These are phyloP conservation scores for Somateria mollissima DNA, from an alignment of 2,797 vertebrate genomes.

Conservation along the genomic window DNA sequence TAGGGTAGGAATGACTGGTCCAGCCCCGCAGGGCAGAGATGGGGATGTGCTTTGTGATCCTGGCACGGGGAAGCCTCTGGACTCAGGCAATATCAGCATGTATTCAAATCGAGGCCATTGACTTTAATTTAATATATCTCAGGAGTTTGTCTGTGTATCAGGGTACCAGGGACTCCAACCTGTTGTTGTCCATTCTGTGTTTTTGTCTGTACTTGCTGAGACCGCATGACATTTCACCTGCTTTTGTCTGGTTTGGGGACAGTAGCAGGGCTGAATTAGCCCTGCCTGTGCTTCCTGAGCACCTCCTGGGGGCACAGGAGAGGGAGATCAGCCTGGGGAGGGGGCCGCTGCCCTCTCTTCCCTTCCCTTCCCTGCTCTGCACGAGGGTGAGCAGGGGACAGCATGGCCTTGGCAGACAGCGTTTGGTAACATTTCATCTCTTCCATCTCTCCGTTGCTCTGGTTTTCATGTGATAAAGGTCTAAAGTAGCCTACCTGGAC, in stretches of 20 bases:
- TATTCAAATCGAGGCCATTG: not conserved
- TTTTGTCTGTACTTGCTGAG: not conserved
- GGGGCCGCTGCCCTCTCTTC: not conserved
- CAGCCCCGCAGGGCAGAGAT: not conserved
- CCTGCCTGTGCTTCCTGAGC: not conserved
- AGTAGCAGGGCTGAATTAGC: not conserved
- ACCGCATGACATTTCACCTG: not conserved
- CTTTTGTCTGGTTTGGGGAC: not conserved
- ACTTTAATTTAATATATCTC: not conserved
- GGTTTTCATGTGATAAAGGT: not conserved
- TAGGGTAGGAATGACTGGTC: not conserved
- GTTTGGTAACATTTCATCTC: not conserved
- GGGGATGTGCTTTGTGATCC: not conserved
- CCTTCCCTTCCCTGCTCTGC: not conserved
- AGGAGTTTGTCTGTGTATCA: not conserved
- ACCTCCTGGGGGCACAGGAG: accelerated
- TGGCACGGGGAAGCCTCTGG: not conserved
- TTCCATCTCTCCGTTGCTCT: not conserved
- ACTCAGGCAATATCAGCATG: not conserved
- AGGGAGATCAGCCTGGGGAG: not conserved
- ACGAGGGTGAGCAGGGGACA: not conserved
- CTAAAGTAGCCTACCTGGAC: not conserved
- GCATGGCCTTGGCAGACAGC: not conserved
- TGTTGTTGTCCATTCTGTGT: not conserved
- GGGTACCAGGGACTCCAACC: not conserved